These are phyloP conservation scores for Istiophorus platypterus DNA, from an alignment of 2,113 vertebrate species.

Conservation along the genomic window DNA sequence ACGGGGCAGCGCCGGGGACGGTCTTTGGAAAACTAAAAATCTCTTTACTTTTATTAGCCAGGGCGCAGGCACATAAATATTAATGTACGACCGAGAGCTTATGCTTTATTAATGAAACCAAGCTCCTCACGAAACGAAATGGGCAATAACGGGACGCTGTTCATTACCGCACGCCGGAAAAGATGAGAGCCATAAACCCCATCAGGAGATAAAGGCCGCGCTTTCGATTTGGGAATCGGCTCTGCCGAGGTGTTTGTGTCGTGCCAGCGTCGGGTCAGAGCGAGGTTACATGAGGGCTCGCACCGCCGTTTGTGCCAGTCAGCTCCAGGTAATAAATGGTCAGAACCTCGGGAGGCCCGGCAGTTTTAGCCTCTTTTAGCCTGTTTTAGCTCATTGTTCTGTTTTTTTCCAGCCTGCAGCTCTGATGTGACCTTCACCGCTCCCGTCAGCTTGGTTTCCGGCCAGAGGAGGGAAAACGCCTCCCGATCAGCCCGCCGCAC, in stretches of 20 bases:
- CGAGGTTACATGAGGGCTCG: neutral
- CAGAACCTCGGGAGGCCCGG: neutral
- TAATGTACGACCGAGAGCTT: slow-evolving; percentile 67
- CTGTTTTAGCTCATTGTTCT: neutral
- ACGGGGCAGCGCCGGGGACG: slow-evolving; percentile 21
- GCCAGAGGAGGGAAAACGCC: neutral
- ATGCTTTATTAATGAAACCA: slow-evolving; percentile 77
- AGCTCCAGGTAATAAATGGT: neutral
- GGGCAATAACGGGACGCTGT: slow-evolving; percentile 64
- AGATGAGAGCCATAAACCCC: slow-evolving; percentile 62
- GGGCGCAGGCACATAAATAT: slow-evolving; percentile 65
- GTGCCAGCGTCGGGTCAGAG: neutral
- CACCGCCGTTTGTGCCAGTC: neutral
- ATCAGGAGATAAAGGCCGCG: slow-evolving; percentile 51
- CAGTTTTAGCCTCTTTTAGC: too few relatives aligned
- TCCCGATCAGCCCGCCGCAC: too few relatives aligned
- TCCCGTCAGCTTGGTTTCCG: neutral
- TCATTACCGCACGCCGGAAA: slow-evolving; percentile 68
- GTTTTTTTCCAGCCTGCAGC: too few relatives aligned
- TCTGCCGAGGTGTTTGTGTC: slow-evolving; percentile 34
- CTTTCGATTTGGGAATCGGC: slow-evolving; percentile 40
- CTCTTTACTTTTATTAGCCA: slow-evolving; percentile 66
- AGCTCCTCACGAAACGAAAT: slow-evolving; percentile 76
- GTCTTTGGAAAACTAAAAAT: slow-evolving; percentile 53
- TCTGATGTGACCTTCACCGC: neutral